A percentile compares a stretch with the other conserved stretches of the same genome.
phyloP scores from a whole-genome alignment of 2,888 invertebrate genomes.

The Luperina nickerlii region DNA sequence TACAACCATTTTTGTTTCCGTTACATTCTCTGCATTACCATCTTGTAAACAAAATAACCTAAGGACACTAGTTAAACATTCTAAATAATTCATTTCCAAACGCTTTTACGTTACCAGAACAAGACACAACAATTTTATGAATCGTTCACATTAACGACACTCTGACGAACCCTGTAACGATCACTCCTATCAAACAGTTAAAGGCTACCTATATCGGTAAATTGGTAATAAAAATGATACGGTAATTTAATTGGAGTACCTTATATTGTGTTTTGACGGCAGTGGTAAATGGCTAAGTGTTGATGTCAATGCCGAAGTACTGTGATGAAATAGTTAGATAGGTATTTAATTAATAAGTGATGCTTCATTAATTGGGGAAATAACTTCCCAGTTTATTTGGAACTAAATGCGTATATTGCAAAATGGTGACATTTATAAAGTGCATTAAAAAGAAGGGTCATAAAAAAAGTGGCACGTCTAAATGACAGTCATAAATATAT shows the following conservation, averaged over 20 bases:
- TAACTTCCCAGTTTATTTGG: background rate
- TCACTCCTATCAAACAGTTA: constrained; percentile 71
- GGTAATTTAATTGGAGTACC: constrained; percentile 63
- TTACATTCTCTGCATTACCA: background rate
- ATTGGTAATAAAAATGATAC: constrained; percentile 74
- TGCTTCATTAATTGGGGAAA: background rate
- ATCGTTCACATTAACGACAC: constrained; percentile 68
- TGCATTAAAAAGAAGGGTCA: background rate
- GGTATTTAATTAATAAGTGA: background rate
- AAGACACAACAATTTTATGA: constrained; percentile 67
- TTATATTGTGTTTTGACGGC: constrained; percentile 38
- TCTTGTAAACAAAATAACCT: background rate
- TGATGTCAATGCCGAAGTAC: constrained; percentile 7
- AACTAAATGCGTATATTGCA: background rate
- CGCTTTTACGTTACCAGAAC: constrained; percentile 45
- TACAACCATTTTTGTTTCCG: background rate
- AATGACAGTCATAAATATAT: background rate
- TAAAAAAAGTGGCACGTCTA: background rate
- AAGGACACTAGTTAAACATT: constrained; percentile 1
- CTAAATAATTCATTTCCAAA: constrained; percentile 61
- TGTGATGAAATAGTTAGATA: background rate
- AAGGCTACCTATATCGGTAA: constrained; percentile 68
- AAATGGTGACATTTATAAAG: background rate
- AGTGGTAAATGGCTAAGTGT: constrained; percentile 33
- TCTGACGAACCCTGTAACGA: constrained; percentile 69